Evolutionary conservation across 1,140 invertebrate genomes (phyloP), one percentile per base, ranked within the genome.

Genomic region (Caenorhabditis latens): DNA sequence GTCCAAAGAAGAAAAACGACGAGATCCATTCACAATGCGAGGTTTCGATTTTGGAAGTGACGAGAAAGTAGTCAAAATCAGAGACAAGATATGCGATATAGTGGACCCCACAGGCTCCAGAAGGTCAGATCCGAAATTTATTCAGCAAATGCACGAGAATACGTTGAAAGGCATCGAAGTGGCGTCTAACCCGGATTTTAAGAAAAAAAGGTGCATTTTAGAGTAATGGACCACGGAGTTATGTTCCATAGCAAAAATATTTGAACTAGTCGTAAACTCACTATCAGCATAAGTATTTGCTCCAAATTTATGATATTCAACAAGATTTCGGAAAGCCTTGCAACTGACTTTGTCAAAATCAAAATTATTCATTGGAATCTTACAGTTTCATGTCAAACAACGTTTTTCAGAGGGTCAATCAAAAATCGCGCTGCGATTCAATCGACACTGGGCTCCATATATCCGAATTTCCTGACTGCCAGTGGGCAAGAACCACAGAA

Each of bases 111-210:
- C 71, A 24, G 46, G 46, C 11, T 19, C 71, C 5, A 50, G 71
- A 79, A 79, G 71, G 46, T 50, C 71, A 43, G 71, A 79, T 79
- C 46, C 71, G 46, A 50, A 48, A 8, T 79, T 79, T 32, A 50
- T 79, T 50, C 71, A 40, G 2, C 71, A 79, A 50, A 79, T 79
- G 71, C 71, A 79, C 40, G 46, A 50, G n/a, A 79, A 79, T 79
- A 79, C 71, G 7, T n/a, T 79, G 71, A 79, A 79, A 79, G 71
- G 71, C 71, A 79, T 79, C 71, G 71, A 79, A 46, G 46, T 50
- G 46, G 71, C 71, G 3, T 19, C 71, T 24, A 79, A 79, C 24
- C 71, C 71, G 43, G 14, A 79, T 13, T 79, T 79, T 32, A 79
- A 50, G 21, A n/a, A 79, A 46, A 79, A 24, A 48, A 79, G 71